Evolutionary conservation across 2,888 invertebrate species (phyloP).

Genomic region (Harpagoxenus sublaevis): DNA sequence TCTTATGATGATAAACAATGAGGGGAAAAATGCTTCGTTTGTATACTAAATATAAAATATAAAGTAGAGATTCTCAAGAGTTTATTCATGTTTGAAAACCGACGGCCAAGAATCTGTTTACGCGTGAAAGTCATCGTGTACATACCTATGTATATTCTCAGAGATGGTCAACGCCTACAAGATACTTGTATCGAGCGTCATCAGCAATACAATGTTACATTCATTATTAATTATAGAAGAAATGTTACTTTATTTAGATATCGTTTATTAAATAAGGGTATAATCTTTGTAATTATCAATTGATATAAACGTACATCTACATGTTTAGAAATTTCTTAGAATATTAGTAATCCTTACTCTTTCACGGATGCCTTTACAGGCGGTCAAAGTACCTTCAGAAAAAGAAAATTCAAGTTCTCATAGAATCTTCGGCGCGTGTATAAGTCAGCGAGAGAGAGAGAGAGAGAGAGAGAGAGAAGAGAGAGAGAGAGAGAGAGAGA

Average conservation of each 20-base stretch:
- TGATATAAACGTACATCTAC: background rate
- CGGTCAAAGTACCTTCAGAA: background rate
- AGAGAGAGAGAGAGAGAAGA: too few relatives aligned
- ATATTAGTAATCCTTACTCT: background rate
- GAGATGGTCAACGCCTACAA: background rate
- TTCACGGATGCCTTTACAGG: background rate
- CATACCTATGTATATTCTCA: background rate
- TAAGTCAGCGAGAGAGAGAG: background rate
- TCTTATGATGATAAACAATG: background rate
- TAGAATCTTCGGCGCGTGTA: background rate
- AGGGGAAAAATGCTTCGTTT: background rate
- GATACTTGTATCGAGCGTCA: background rate
- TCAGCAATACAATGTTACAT: background rate
- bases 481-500: background rate
- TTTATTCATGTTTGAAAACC: conserved; percentile 16
- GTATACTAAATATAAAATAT: conserved; percentile 1
- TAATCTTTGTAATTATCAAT: background rate
- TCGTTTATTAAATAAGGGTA: background rate
- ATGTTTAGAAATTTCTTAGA: background rate
- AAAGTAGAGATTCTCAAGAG: background rate
- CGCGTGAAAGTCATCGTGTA: background rate
- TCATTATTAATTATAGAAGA: background rate
- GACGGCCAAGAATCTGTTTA: background rate
- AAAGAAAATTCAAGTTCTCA: background rate
- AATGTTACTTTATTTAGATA: background rate